Evolutionary conservation across 2,888 invertebrate species (phyloP).

Genomic region (Hoplodrina blanda): DNA sequence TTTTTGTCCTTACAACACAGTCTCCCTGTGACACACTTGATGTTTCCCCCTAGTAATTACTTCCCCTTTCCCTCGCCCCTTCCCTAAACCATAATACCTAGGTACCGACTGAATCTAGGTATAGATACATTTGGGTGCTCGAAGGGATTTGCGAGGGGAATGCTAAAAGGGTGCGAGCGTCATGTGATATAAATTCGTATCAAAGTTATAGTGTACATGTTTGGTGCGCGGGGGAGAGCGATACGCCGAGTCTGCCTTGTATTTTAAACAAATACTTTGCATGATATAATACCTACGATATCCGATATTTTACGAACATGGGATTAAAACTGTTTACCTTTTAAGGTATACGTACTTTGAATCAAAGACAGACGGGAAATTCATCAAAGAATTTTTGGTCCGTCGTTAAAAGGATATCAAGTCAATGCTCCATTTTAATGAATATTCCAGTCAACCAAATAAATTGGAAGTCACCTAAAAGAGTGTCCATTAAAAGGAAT

Average conservation of each 20-base stretch:
- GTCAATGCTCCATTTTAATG: conserved; percentile 82
- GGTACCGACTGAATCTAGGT: conserved; percentile 79
- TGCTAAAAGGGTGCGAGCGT: conserved; percentile 84
- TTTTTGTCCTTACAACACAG: conserved; percentile 89
- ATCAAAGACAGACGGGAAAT: conserved; percentile 64
- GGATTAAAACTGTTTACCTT: conserved; percentile 61
- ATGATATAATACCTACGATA: conserved; percentile 62
- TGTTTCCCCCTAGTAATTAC: conserved; percentile 87
- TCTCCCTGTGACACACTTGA: conserved; percentile 90
- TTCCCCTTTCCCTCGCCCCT: conserved; percentile 79
- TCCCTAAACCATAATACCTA: conserved; percentile 80
- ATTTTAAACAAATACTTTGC: conserved; percentile 75
- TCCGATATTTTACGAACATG: conserved; percentile 59
- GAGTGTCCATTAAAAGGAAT: conserved; percentile 89
- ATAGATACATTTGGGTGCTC: conserved; percentile 80
- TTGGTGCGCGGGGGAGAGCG: conserved; percentile 68
- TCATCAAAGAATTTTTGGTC: conserved; percentile 74
- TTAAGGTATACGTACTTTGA: conserved; percentile 51
- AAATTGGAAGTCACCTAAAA: conserved; percentile 89
- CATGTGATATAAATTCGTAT: conserved; percentile 80
- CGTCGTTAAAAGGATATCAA: conserved; percentile 78
- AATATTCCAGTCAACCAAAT: conserved; percentile 86
- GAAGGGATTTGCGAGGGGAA: conserved; percentile 87
- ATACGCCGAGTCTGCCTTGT: conserved; percentile 73
- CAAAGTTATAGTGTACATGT: conserved; percentile 72